These are phyloP conservation scores for Liodrosophila aerea DNA, from an alignment of 2,888 invertebrate genomes.

Conservation along the genomic window DNA sequence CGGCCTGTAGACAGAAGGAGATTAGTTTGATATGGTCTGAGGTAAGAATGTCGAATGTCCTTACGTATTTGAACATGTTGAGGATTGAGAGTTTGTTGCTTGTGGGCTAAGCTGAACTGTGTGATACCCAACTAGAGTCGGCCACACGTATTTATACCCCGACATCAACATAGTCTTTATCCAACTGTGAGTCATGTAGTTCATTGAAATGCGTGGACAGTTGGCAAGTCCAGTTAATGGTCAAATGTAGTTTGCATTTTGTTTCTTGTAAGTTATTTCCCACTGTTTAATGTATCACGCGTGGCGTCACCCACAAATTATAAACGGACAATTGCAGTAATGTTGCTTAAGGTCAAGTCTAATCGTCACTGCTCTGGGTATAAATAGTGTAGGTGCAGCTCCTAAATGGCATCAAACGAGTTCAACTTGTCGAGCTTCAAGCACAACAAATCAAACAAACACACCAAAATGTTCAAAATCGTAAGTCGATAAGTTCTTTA, in stretches of 20 bases:
- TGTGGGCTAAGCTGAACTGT: constrained; percentile 30
- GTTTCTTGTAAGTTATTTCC: constrained; percentile 7
- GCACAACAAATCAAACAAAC: constrained; percentile 21
- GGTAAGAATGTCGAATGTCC: constrained; percentile 10
- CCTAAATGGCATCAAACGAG: constrained; percentile 26
- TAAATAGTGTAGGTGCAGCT: constrained; percentile 24
- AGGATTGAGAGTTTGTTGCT: constrained; percentile 27
- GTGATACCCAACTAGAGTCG: constrained; percentile 38
- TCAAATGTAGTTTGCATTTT: constrained; percentile 8
- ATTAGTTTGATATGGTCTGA: not conserved
- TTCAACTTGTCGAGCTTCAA: constrained; percentile 22
- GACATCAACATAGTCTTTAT: constrained; percentile 4
- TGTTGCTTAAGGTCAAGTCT: constrained; percentile 19
- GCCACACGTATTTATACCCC: constrained; percentile 49
- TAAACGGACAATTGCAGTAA: not conserved
- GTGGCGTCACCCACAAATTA: constrained; percentile 28
- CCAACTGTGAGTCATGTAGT: constrained; percentile 36
- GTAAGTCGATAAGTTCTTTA: constrained; percentile 33
- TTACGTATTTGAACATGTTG: constrained; percentile 70
- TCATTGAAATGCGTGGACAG: constrained; percentile 32
- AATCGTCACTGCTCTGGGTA: constrained; percentile 4
- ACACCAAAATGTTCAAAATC: constrained; percentile 57
- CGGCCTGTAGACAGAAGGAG: constrained; percentile 34
- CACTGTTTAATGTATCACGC: constrained; percentile 30
- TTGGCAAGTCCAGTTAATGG: constrained; percentile 13